phyloP scores from a whole-genome alignment of 2,797 vertebrate species.

The Micropoecilia bifurca region DNA sequence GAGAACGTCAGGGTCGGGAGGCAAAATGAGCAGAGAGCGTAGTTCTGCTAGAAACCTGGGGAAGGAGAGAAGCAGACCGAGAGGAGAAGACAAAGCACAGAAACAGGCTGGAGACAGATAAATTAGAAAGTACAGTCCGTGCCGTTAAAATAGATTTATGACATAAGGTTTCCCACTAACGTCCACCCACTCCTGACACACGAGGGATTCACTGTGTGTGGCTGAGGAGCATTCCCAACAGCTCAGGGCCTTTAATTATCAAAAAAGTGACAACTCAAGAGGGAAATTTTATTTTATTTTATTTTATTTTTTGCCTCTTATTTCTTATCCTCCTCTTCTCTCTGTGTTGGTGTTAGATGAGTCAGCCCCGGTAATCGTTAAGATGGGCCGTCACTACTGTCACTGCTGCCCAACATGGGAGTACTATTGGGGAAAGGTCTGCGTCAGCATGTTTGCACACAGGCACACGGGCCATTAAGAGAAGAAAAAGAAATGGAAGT shows the following conservation, averaged over 20 bases:
- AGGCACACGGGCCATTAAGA: slow-evolving; percentile 14
- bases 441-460: slow-evolving; percentile 39
- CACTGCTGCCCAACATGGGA: slow-evolving; percentile 36
- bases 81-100: not conserved
- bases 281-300: slow-evolving; percentile 11
- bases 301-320: slow-evolving; percentile 25
- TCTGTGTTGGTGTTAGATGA: slow-evolving; percentile 59
- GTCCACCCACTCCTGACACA: slow-evolving; percentile 48
- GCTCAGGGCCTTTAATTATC: slow-evolving; percentile 45
- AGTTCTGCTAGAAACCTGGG: slow-evolving; percentile 16
- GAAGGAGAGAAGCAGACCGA: slow-evolving; percentile 13
- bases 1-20: not conserved
- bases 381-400: slow-evolving; percentile 38
- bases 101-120: slow-evolving; percentile 23
- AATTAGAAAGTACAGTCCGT: slow-evolving; percentile 23
- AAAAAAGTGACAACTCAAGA: slow-evolving; percentile 45
- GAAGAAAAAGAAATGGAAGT: not conserved
- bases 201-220: slow-evolving; percentile 29
- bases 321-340: slow-evolving; percentile 39
- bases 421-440: slow-evolving; percentile 22
- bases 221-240: slow-evolving; percentile 26
- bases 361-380: slow-evolving; percentile 44
- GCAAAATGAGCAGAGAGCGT: slow-evolving; percentile 11
- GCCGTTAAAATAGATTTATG: slow-evolving; percentile 35
- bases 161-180: slow-evolving; percentile 46